phyloP scores from a whole-genome alignment of 92 coral and sea anemone species.

The Zoanthus gigantus region DNA sequence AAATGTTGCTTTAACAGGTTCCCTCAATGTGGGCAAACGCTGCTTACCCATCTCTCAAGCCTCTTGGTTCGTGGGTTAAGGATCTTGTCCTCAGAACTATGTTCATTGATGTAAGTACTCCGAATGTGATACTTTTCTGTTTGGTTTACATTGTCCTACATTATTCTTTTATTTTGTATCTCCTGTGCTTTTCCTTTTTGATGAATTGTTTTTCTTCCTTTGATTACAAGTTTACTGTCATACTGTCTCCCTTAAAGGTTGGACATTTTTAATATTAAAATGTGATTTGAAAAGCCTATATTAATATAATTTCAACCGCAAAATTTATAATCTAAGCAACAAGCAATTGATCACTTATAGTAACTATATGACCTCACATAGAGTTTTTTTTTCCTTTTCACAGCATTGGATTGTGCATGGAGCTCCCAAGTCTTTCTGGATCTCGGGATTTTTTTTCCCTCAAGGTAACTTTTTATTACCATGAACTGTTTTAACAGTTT shows the following conservation, averaged over 20 bases:
- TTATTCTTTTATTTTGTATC: too few relatives aligned
- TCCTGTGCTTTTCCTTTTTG: too few relatives aligned
- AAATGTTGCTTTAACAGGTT: slow-evolving; percentile 62
- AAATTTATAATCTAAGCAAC: background rate
- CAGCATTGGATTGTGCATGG: slow-evolving; percentile 99
- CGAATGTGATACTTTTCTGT: background rate
- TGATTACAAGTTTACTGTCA: too few relatives aligned
- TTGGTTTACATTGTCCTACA: too few relatives aligned
- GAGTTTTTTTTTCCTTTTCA: background rate
- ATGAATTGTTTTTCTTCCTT: too few relatives aligned
- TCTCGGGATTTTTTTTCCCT: slow-evolving; percentile 98
- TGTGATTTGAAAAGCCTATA: too few relatives aligned
- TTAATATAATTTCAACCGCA: too few relatives aligned
- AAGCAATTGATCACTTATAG: background rate
- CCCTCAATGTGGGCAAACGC: slow-evolving; percentile 98
- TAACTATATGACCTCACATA: background rate
- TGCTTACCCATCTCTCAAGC: slow-evolving; percentile 95
- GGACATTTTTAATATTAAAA: too few relatives aligned
- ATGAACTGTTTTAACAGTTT: too few relatives aligned
- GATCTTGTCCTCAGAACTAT: slow-evolving; percentile 90
- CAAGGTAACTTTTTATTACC: slow-evolving; percentile 74
- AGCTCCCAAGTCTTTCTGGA: slow-evolving; percentile 96
- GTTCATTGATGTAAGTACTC: slow-evolving; percentile 88
- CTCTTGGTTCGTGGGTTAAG: slow-evolving; percentile 99
- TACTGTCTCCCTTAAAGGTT: too few relatives aligned